Base-by-base conservation (phyloP, 1,140 invertebrate genomes). In the Diabrotica virgifera region DNA sequence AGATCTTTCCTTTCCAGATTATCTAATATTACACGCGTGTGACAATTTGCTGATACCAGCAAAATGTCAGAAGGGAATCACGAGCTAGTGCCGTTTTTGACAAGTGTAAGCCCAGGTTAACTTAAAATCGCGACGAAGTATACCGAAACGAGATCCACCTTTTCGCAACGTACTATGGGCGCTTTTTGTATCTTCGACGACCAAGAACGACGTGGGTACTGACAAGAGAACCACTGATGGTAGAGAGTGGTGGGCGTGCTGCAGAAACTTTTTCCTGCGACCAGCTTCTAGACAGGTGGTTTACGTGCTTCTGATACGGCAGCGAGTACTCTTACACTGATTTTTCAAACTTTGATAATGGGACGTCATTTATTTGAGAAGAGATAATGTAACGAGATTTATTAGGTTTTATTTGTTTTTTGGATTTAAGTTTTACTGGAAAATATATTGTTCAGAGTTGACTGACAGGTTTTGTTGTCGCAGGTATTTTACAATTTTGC, bases 251-350 rank as follows among this genome's bases (percentile, higher is more conserved):
- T 55, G 53, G 53, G 24, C 63, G 66, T 50, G 64, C 62, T 67
- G 66, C 66, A 56, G 59, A 64, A 46, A 61, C 58, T 56, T 68
- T 68, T 68, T 55, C 66, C 63, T 56, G 51, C 52, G 62, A 64
- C 58, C 66, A 68, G 66, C 66, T 68, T 68, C 65, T 68, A 65
- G 55, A 58, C 62, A 61, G 66, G 63, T 35, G 50, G 63, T 68
- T 68, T 63, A 68, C 66, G 66, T 68, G 66, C 62, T 35, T 50
- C 14, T 63, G 53, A 24, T 55, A 24, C 53, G 53, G 53, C 53
- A 55, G 14, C 13, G 10, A 55, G 24, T 55, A 12, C 50, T 36
- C 50, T 55, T 55, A 14, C 24, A 55, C 14, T 36, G 35, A 55
- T 55, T 55, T 24, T 36, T 14, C 53, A 10, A 55, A 13, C 12